Evolutionary conservation across 2,113 vertebrate genomes (phyloP).

Genomic region (Alosa alosa): DNA sequence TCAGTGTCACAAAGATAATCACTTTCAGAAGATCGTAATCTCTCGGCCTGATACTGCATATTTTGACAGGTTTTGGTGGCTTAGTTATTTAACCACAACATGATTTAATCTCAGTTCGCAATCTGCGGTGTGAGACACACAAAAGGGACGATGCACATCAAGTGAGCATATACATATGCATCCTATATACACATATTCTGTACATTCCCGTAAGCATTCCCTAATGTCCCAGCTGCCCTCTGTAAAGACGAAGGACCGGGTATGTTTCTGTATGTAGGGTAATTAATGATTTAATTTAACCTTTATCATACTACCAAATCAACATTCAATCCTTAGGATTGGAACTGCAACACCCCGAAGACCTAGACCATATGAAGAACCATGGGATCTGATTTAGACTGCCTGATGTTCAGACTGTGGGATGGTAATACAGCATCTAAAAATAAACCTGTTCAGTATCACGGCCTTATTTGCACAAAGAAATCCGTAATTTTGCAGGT

Average conservation of each 20-base stretch:
- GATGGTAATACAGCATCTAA: not conserved
- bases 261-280: not conserved
- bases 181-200: not conserved
- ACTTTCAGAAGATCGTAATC: not conserved
- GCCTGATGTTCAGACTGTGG: not conserved
- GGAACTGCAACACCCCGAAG: conserved; percentile 31
- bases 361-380: not conserved
- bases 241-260: not conserved
- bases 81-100: not conserved
- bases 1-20: not conserved
- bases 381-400: not conserved
- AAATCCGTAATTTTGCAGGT: too few species aligned
- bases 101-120: not conserved
- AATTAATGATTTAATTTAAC: not conserved
- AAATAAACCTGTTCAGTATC: not conserved
- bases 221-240: not conserved
- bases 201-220: not conserved
- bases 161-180: not conserved
- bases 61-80: not conserved
- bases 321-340: conserved; percentile 44
- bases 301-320: not conserved
- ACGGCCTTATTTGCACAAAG: too few species aligned
- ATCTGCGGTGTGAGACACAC: not conserved
- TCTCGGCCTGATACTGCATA: not conserved
- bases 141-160: not conserved